These are phyloP conservation scores for Argopecten irradians DNA, from an alignment of 1,140 invertebrate genomes.

Conservation along the genomic window DNA sequence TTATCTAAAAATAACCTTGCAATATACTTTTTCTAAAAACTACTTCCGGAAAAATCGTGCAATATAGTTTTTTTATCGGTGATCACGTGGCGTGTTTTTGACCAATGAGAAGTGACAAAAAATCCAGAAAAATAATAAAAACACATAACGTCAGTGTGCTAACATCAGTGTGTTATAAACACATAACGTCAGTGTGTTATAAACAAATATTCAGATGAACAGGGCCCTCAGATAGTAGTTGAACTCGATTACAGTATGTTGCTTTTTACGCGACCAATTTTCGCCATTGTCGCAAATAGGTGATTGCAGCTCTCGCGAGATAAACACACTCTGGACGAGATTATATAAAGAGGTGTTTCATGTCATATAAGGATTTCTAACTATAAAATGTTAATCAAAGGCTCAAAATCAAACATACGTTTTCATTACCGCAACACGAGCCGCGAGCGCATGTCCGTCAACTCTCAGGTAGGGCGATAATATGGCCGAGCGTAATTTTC, in stretches of 20 bases:
- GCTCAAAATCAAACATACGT: background rate
- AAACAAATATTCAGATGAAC: background rate
- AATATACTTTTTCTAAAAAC: too few species aligned
- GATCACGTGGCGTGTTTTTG: too few species aligned
- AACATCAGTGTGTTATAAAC: too few species aligned
- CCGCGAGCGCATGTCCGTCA: slow-evolving; percentile 12
- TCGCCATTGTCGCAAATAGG: background rate
- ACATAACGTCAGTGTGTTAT: too few species aligned
- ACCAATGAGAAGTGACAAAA: too few species aligned
- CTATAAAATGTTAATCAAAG: background rate
- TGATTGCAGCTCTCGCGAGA: background rate
- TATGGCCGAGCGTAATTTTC: slow-evolving; percentile 4
- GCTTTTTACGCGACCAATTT: background rate
- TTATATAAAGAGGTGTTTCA: background rate
- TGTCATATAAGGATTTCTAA: background rate
- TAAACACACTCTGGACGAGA: background rate
- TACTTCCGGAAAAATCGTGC: too few species aligned
- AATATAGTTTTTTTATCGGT: too few species aligned
- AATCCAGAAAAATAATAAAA: too few species aligned
- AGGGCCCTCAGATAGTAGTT: background rate
- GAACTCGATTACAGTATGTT: background rate
- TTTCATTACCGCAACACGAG: slow-evolving; percentile 3
- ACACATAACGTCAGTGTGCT: too few species aligned
- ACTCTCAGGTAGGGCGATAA: background rate
- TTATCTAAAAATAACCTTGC: too few species aligned